These are phyloP conservation scores for Acanthococcus lagerstroemiae DNA, from an alignment of 2,888 invertebrate species.

Conservation along the genomic window DNA sequence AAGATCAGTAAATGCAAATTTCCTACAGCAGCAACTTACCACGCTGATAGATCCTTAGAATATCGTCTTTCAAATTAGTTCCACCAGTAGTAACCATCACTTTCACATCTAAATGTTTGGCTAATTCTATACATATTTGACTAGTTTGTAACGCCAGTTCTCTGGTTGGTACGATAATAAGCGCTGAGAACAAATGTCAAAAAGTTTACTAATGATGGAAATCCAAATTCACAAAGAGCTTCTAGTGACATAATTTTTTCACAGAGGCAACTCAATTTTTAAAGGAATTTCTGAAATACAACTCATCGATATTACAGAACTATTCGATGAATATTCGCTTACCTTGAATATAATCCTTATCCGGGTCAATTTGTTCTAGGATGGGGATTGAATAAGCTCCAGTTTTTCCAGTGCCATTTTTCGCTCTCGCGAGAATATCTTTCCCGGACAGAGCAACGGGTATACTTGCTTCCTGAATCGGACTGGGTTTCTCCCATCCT, in stretches of 20 bases:
- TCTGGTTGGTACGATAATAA: conserved; percentile 96
- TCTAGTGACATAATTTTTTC: neutral
- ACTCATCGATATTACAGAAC: neutral
- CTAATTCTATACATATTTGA: conserved; percentile 97
- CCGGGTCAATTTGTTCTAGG: conserved; percentile 83
- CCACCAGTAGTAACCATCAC: conserved; percentile 99
- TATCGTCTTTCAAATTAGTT: conserved; percentile 94
- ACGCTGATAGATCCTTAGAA: conserved; percentile 98
- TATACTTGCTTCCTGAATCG: conserved; percentile 98
- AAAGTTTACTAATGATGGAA: neutral
- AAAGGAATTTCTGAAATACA: too few species aligned
- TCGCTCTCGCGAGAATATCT: conserved; percentile 95
- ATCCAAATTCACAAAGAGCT: neutral
- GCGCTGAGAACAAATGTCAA: conserved; percentile 52
- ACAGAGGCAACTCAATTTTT: too few species aligned
- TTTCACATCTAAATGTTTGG: conserved; percentile 92
- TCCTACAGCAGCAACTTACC: conserved; percentile 47
- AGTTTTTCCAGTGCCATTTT: conserved; percentile 99
- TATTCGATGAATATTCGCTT: conserved; percentile 11
- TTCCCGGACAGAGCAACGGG: conserved; percentile 95
- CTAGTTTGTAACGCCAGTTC: conserved; percentile 98
- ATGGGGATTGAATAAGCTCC: conserved; percentile 99
- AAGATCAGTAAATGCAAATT: too few species aligned
- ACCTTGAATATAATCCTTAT: conserved; percentile 84
- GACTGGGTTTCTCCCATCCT: conserved; percentile 99